phyloP scores from a whole-genome alignment of 2,113 vertebrate species.

The Ciconia stormi region DNA sequence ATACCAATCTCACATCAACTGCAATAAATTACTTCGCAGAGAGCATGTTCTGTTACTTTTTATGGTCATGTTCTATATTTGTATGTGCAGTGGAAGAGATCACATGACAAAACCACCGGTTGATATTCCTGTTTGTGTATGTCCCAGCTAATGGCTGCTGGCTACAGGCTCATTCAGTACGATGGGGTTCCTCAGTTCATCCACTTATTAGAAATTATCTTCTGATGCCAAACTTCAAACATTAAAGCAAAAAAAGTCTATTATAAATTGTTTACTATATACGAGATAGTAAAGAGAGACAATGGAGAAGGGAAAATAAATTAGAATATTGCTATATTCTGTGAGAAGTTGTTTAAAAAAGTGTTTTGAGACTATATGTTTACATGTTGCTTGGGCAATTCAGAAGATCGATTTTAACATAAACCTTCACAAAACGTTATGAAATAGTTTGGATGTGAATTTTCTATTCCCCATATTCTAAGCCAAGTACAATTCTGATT shows the following conservation, averaged over 20 bases:
- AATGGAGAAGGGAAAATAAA: background rate
- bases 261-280: background rate
- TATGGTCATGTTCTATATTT: constrained; percentile 99
- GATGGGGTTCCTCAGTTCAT: background rate
- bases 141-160: constrained; percentile 53
- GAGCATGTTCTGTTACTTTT: constrained; percentile 91
- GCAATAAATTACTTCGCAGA: constrained; percentile 78
- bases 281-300: background rate
- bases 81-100: constrained; percentile 75
- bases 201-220: constrained; percentile 22
- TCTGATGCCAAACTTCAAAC: background rate
- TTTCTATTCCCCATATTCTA: background rate
- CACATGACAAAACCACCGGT: constrained; percentile 74
- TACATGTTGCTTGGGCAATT: background rate
- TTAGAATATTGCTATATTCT: background rate
- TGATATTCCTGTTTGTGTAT: constrained; percentile 74
- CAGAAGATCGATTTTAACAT: background rate
- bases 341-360: background rate
- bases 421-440: background rate
- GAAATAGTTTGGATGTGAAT: background rate
- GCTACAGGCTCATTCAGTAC: constrained; percentile 11
- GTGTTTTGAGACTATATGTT: background rate
- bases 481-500: background rate
- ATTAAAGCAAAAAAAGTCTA: background rate
- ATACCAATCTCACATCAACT: constrained; percentile 72